Base-by-base conservation (phyloP, 2,888 invertebrate genomes). In the Oxystoma pomonae region DNA sequence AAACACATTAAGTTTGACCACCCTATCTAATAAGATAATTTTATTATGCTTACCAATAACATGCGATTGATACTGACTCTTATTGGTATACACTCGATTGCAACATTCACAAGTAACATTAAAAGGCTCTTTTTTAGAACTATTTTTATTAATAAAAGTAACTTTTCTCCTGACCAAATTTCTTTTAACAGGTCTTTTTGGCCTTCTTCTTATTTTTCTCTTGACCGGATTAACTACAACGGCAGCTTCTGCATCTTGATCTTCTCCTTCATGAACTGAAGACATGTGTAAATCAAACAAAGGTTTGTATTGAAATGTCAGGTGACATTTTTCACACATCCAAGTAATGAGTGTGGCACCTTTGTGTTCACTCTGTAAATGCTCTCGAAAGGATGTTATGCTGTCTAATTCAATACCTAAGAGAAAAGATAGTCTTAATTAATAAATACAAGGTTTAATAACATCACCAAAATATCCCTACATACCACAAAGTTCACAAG, bases 231-330 rank as follows among this genome's bases (percentile, higher is more conserved):
- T n/a, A n/a, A n/a, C n/a, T n/a, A n/a, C n/a, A n/a, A n/a, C n/a
- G n/a, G n/a, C n/a, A n/a, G n/a, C n/a, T n/a, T n/a, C n/a, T n/a
- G n/a, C n/a, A n/a, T n/a, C n/a, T 49, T 51, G 1, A 19, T 59
- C 22, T 52, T 64, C 7, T 12, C 53, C 55, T 20, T 62, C 60
- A 65, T 71, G 71, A 12, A 68, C 68, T 49, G 62, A 66, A 35
- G 65, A 62, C 52, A 68, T 61, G 61, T 73, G 73, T 12, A 71
- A 60, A n/a, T 70, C 67, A 66, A 69, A 73, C 22, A 73, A 63
- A 19, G 70, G 67, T 53, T 69, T 70, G 57, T 70, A 71, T 20
- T 65, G 63, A 59, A 73, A 73, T 3, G 67, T 64, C 20, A 66
- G 55, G 17, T 61, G 20, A 58, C 73, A 73, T 53, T 64, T 64